Conservation (phyloP, 2,888 invertebrate species). For the Lomographa bimaculata region DNA sequence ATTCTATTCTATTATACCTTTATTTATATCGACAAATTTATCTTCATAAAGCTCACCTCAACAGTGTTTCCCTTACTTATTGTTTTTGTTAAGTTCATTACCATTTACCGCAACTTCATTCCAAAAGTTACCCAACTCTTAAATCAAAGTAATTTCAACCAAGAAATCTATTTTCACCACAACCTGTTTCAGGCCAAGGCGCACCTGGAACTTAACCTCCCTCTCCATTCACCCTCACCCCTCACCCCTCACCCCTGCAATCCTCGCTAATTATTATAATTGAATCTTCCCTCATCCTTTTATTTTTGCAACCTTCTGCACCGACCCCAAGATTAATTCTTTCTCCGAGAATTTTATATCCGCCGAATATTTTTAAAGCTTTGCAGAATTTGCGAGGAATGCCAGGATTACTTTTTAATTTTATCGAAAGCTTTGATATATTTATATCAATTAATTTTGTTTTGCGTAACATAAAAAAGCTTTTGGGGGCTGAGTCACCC, state of each 20-base stretch:
- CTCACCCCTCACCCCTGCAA: conserved; percentile 17
- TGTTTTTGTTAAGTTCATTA: conserved; percentile 5
- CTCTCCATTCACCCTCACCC: conserved; percentile 1
- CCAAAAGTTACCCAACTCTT: conserved; percentile 15
- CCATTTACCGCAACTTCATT: conserved; percentile 8
- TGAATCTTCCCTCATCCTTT: conserved; percentile 36
- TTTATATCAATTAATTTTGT: too few species aligned
- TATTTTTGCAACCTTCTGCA: conserved; percentile 34
- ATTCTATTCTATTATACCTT: too few species aligned
- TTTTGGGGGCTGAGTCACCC: too few species aligned
- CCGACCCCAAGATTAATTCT: conserved; percentile 29
- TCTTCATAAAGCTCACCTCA: too few species aligned
- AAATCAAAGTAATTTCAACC: conserved; percentile 17
- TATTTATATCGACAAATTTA: too few species aligned
- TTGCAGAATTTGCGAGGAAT: conserved; percentile 6
- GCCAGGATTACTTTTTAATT: conserved; percentile 7
- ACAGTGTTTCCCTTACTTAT: too few species aligned
- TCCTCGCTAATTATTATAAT: conserved; percentile 39
- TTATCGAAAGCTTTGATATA: conserved; percentile 16
- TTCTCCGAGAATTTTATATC: conserved; percentile 28
- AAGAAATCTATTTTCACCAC: conserved; percentile 11
- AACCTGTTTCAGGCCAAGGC: conserved; percentile 2
- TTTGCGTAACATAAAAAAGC: too few species aligned
- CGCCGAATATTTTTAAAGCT: conserved; percentile 27
- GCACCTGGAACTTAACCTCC: conserved; percentile 8